These are phyloP conservation scores for Opisthocomus hoazin DNA, from an alignment of 2,113 vertebrate genomes.

Conservation along the genomic window DNA sequence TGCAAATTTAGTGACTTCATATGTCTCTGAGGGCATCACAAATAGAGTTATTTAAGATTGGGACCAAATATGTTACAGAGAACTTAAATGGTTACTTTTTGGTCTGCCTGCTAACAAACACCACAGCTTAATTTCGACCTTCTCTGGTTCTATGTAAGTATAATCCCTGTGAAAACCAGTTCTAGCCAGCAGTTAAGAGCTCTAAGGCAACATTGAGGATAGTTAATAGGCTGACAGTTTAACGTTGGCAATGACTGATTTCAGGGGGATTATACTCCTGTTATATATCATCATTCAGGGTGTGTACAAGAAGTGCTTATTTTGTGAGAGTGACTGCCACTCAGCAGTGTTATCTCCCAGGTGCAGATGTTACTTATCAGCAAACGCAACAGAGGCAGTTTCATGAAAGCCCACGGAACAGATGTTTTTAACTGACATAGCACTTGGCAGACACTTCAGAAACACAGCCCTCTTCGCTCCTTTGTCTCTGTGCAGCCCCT, in stretches of 20 bases:
- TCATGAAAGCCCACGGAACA: fast-evolving
- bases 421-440: neutral
- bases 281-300: neutral
- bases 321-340: neutral
- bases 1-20: neutral
- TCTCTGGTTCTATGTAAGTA: slow-evolving; percentile 8
- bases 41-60: neutral
- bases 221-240: neutral
- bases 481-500: neutral
- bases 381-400: neutral
- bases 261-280: neutral
- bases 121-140: neutral
- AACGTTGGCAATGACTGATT: neutral
- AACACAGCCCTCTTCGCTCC: neutral
- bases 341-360: neutral
- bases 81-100: neutral
- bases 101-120: neutral
- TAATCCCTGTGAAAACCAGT: slow-evolving; percentile 20
- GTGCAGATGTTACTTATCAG: neutral
- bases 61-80: neutral
- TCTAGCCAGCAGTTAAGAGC: neutral
- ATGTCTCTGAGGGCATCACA: neutral
- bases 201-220: neutral
- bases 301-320: neutral
- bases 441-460: neutral